These are phyloP conservation scores for Halcyon badia DNA, from an alignment of 2,797 vertebrate genomes.

Conservation along the genomic window DNA sequence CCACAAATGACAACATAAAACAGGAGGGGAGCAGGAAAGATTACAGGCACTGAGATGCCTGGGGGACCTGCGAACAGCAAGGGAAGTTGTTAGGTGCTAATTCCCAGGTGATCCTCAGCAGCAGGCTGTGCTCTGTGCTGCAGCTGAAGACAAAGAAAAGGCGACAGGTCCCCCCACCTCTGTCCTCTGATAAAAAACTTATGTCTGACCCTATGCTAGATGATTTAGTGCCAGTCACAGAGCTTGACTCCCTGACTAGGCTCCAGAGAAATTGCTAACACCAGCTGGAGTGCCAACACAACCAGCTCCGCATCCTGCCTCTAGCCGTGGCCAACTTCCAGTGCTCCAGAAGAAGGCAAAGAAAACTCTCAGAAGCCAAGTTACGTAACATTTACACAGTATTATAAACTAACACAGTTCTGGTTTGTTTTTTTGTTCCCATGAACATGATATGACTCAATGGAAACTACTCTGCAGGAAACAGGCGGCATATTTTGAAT, in stretches of 20 bases:
- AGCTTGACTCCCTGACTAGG: neutral
- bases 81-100: slow-evolving; percentile 9
- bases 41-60: neutral
- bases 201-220: neutral
- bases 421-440: slow-evolving; percentile 64
- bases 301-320: neutral
- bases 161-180: neutral
- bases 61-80: neutral
- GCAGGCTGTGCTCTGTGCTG: neutral
- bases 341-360: slow-evolving; percentile 46
- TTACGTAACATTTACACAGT: slow-evolving; percentile 62
- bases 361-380: slow-evolving; percentile 56
- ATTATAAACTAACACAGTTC: slow-evolving; percentile 47
- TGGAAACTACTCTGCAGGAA: slow-evolving; percentile 51
- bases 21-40: slow-evolving; percentile 28
- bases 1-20: slow-evolving; percentile 30
- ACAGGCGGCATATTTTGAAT: neutral
- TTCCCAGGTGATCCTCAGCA: neutral
- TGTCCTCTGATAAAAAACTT: neutral
- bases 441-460: slow-evolving; percentile 65
- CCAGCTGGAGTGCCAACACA: neutral
- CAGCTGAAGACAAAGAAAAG: neutral
- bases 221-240: neutral
- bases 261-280: slow-evolving; percentile 49
- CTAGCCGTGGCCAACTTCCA: slow-evolving; percentile 29